Conservation (phyloP, 2,888 invertebrate species). For the Strigamia maritima region DNA sequence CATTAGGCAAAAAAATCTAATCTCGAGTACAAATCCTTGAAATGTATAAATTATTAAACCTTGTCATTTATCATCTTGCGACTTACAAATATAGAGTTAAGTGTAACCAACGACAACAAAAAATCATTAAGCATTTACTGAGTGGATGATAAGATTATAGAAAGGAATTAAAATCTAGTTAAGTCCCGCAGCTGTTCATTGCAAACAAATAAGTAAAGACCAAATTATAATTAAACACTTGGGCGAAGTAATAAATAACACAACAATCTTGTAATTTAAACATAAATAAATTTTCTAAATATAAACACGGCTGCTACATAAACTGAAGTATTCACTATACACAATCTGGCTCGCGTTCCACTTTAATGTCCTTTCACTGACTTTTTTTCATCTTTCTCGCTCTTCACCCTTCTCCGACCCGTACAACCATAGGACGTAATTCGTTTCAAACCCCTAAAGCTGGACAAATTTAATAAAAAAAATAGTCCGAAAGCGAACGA, state of each 20-base stretch:
- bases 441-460: constrained; percentile 22
- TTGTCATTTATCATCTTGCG: not conserved
- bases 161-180: not conserved
- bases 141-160: constrained; percentile 12
- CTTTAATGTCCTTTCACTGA: constrained; percentile 1
- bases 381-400: not conserved
- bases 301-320: not conserved
- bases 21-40: not conserved
- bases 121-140: constrained; percentile 1
- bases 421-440: constrained; percentile 16
- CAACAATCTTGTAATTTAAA: not conserved
- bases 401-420: not conserved
- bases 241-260: not conserved
- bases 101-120: not conserved
- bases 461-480: constrained; percentile 23
- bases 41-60: not conserved
- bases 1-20: constrained; percentile 2
- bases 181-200: not conserved
- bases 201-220: not conserved
- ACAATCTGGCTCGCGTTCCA: constrained; percentile 11
- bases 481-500: constrained; percentile 11
- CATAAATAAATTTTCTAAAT: constrained; percentile 1
- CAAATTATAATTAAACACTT: constrained; percentile 5
- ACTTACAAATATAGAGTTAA: not conserved
- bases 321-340: not conserved